phyloP scores from a whole-genome alignment of 2,797 vertebrate genomes.

The Allobates femoralis region DNA sequence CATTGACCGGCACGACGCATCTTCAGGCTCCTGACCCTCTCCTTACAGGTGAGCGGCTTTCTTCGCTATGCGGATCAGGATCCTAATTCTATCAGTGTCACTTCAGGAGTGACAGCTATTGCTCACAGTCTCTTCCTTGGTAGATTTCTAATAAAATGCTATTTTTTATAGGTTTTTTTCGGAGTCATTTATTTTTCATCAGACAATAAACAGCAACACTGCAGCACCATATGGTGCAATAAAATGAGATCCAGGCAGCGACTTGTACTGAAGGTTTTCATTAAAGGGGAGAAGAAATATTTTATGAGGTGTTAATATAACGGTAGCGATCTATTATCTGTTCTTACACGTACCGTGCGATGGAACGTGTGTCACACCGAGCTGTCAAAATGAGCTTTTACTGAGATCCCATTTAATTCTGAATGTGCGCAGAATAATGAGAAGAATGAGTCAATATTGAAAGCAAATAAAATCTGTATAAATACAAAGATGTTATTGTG shows the following conservation, averaged over 20 bases:
- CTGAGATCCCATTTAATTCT: neutral
- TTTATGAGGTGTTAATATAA: conserved; percentile 52
- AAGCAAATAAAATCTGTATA: neutral
- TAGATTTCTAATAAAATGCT: neutral
- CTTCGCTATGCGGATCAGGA: neutral
- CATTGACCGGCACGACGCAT: neutral
- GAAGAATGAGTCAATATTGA: neutral
- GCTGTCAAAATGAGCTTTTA: conserved; percentile 4
- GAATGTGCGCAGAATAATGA: neutral
- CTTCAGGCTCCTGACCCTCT: neutral
- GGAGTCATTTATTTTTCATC: conserved; percentile 23
- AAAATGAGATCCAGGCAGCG: conserved; percentile 10
- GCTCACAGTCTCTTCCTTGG: neutral
- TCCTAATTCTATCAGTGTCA: neutral
- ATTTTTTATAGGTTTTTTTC: neutral
- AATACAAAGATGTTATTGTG: neutral
- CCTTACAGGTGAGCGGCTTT: conserved; percentile 12
- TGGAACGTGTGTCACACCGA: neutral
- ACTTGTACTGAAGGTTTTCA: conserved; percentile 33
- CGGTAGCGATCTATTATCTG: conserved; percentile 6
- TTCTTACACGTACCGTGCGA: neutral
- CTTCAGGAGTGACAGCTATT: conserved; percentile 2
- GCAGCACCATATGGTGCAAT: neutral
- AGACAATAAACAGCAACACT: conserved; percentile 38
- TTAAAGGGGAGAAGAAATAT: conserved; percentile 38